A percentile compares a stretch with the other conserved stretches of the same genome.
These are phyloP conservation scores for Trissonchulus sp. DNA, from an alignment of 2,888 invertebrate species.

Conservation along the genomic window DNA sequence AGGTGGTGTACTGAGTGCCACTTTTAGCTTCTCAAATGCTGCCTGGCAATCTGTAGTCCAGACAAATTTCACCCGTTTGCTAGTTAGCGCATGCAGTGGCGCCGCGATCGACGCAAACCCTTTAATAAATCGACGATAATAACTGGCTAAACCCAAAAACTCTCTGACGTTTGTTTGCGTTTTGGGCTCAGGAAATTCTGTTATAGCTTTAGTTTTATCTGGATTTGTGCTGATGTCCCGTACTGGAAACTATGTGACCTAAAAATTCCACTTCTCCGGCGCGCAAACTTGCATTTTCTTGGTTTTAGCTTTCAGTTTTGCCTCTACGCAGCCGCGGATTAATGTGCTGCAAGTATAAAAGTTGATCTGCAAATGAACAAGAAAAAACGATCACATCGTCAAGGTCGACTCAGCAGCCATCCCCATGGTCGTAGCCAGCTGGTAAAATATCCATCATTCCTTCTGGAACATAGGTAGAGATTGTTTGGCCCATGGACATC, in stretches of 20 bases:
- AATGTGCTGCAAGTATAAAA: neutral
- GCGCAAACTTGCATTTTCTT: constrained; percentile 4
- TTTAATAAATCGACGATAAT: neutral
- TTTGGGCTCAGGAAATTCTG: neutral
- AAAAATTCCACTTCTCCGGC: neutral
- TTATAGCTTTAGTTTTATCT: neutral
- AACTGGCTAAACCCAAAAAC: no score
- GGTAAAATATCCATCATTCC: neutral
- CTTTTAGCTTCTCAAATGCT: constrained; percentile 2
- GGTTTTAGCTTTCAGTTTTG: neutral
- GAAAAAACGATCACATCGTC: neutral
- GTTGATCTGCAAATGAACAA: neutral
- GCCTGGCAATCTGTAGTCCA: constrained; percentile 6
- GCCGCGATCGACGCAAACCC: no score
- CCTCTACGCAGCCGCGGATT: neutral
- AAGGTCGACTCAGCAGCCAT: neutral
- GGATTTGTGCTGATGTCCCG: neutral
- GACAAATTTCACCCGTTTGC: neutral
- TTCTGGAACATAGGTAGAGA: neutral
- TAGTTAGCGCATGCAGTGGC: neutral
- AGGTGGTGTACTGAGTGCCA: neutral
- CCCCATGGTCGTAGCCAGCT: neutral
- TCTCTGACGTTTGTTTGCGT: no score
- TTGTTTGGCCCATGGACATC: neutral
- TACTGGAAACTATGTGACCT: neutral